phyloP scores from a whole-genome alignment of 2,888 invertebrate species.

The Idaea dimidiata region DNA sequence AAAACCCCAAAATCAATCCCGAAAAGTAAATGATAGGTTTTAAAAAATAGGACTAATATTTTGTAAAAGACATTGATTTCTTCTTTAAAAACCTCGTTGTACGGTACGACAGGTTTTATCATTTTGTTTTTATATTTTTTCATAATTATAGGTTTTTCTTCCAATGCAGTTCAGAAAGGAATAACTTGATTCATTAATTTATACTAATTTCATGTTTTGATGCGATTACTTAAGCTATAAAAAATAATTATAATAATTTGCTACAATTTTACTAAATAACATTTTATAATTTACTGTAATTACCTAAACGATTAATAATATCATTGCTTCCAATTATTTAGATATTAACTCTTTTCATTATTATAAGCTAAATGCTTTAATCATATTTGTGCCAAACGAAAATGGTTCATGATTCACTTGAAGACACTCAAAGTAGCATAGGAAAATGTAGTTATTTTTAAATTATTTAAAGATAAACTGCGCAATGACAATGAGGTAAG shows the following conservation, averaged over 20 bases:
- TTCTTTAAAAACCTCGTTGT: background rate
- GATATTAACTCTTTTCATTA: too few relatives aligned
- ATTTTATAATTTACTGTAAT: too few relatives aligned
- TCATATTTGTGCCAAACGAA: too few relatives aligned
- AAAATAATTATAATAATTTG: background rate
- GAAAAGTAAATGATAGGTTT: background rate
- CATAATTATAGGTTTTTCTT: background rate
- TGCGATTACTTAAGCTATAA: background rate
- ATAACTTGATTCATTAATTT: background rate
- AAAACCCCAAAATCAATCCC: background rate
- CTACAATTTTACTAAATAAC: too few relatives aligned
- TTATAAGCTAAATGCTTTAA: too few relatives aligned
- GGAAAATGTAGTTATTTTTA: background rate
- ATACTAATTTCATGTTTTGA: background rate
- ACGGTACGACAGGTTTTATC: background rate
- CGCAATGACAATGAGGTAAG: constrained; percentile 12
- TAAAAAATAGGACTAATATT: background rate
- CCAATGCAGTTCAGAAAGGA: background rate
- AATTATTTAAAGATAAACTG: constrained; percentile 3
- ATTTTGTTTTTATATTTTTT: too few relatives aligned
- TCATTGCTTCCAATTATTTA: too few relatives aligned
- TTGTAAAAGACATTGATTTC: background rate
- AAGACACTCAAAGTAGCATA: background rate
- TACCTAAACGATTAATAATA: too few relatives aligned
- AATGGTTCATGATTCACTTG: too few relatives aligned